Conservation (phyloP, 2,113 vertebrate genomes). For the Chinchilla lanigera region DNA sequence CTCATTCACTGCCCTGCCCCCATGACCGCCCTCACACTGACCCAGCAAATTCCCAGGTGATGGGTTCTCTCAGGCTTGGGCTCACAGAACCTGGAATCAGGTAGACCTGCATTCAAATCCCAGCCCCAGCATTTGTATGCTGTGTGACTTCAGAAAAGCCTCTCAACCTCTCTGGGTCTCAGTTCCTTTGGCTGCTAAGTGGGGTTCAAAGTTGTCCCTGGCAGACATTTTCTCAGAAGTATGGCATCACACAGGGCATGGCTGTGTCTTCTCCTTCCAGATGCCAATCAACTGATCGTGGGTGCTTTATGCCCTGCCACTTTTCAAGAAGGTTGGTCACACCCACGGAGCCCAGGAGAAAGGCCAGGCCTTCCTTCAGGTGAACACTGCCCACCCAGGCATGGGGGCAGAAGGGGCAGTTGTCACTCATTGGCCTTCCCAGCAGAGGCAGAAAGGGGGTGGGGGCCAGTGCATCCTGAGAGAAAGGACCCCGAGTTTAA, state of each 20-base stretch:
- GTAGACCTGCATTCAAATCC: neutral
- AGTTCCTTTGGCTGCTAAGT: neutral
- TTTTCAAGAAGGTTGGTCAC: neutral
- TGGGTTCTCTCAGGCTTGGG: neutral
- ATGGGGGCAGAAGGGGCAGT: neutral
- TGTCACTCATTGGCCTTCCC: neutral
- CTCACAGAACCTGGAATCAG: neutral
- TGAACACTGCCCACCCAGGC: neutral
- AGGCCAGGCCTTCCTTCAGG: neutral
- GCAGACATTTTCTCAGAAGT: neutral
- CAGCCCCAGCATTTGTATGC: neutral
- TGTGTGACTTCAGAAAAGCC: neutral
- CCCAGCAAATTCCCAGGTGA: neutral
- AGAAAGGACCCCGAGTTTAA: neutral
- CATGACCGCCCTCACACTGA: neutral
- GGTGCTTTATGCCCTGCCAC: neutral
- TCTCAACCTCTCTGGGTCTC: neutral
- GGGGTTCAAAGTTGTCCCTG: fast-evolving
- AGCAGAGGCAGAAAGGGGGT: neutral
- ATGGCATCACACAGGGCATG: neutral
- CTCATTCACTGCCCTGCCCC: neutral
- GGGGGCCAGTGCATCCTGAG: fast-evolving
- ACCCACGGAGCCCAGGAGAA: neutral
- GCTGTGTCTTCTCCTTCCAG: neutral
- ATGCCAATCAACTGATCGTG: fast-evolving